A percentile compares a stretch with the other conserved stretches of the same genome.
Conservation (phyloP, 1,140 invertebrate species). For the Choristoneura fumiferana region DNA sequence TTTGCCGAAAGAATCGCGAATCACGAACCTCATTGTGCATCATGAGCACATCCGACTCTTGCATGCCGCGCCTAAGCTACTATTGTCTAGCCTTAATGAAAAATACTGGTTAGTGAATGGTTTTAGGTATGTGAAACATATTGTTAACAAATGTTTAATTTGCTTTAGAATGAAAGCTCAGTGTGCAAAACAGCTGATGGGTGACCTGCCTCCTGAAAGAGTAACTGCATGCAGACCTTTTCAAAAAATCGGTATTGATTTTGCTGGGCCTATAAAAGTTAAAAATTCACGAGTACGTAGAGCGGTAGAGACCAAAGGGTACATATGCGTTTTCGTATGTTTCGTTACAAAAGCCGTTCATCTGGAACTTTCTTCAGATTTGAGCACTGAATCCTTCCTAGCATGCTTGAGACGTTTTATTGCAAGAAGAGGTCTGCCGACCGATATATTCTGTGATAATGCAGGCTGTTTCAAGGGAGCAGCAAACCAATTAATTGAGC, state of each 20-base stretch:
- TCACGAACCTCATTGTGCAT: no score
- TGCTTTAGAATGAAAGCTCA: neutral
- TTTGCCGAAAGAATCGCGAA: no score
- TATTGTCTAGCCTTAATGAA: neutral
- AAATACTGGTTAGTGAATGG: neutral
- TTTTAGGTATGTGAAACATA: neutral
- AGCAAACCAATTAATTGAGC: constrained; percentile 20
- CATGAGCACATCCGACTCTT: no score
- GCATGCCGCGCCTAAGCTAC: neutral
- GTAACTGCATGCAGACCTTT: neutral
- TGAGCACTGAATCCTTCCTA: constrained; percentile 34
- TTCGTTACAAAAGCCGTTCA: constrained; percentile 17
- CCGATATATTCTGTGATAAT: constrained; percentile 36
- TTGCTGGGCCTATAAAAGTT: neutral
- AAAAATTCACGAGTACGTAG: constrained; percentile 6
- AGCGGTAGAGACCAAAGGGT: constrained; percentile 2
- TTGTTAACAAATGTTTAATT: neutral
- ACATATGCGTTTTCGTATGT: constrained; percentile 7
- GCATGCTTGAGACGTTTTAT: constrained; percentile 33
- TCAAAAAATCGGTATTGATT: neutral
- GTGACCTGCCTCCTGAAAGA: neutral
- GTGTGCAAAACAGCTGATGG: constrained; percentile 2
- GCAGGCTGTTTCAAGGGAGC: constrained; percentile 37
- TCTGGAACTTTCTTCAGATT: constrained; percentile 25
- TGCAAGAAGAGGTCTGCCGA: constrained; percentile 24